A percentile compares a stretch with the other conserved stretches of the same genome.
Evolutionary conservation across 1,140 invertebrate genomes (phyloP).

Genomic region (Drosophila punjabiensis): DNA sequence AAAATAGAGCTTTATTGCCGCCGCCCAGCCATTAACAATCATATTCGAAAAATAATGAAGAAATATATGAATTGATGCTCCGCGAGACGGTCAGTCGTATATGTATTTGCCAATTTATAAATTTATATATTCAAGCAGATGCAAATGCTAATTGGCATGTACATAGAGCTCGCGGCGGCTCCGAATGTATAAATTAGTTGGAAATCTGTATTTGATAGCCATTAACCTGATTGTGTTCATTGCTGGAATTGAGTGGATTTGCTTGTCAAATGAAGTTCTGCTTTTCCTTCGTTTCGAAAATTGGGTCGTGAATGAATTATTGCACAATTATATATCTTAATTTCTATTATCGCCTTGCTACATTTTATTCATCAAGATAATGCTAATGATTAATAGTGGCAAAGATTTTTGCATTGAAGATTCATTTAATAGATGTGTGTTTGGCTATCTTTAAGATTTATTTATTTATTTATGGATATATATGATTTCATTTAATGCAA

Average conservation of each 20-base stretch:
- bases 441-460: not conserved
- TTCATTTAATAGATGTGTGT: not conserved
- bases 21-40: constrained; percentile 26
- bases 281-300: not conserved
- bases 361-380: constrained; percentile 2
- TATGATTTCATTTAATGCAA: constrained; percentile 1
- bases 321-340: not conserved
- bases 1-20: constrained; percentile 24
- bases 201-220: constrained; percentile 37
- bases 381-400: not conserved
- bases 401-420: not conserved
- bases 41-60: constrained; percentile 53
- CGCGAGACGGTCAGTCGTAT: not conserved
- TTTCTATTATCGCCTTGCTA: not conserved
- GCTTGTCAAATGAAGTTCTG: constrained; percentile 6
- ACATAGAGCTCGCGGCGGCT: constrained; percentile 2
- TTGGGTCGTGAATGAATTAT: constrained; percentile 8
- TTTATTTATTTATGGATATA: constrained; percentile 1
- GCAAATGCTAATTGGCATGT: constrained; percentile 29
- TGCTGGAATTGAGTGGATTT: not conserved
- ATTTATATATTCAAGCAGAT: constrained; percentile 27
- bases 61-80: constrained; percentile 59
- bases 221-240: constrained; percentile 24
- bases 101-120: constrained; percentile 15
- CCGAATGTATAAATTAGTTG: constrained; percentile 31